Base-by-base conservation (phyloP, 2,113 vertebrate genomes). In the Phyllopteryx taeniolatus region DNA sequence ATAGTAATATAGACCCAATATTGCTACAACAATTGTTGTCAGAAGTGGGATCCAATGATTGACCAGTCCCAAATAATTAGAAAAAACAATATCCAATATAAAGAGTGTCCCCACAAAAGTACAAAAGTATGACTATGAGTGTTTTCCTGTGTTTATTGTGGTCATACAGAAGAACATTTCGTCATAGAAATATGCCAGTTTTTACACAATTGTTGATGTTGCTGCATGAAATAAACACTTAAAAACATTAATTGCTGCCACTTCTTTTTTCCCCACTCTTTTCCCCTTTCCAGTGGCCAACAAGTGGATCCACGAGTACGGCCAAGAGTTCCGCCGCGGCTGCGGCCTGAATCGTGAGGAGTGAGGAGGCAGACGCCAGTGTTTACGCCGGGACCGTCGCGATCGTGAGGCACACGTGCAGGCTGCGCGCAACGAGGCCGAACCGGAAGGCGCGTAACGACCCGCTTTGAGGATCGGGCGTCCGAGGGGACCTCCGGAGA, bases 271-370 rank as follows among this genome's bases (percentile, higher is more conserved):
- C 8, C 46, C 57, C 57, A 33, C 17, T 19, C 14, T 49, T 69
- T 17, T 82, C 20, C 83, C 19, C 79, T 4, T 88, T 90, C 15
- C 90, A 99, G 96, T 97, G 91, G 96, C 96, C 0, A 98, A 98
- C 84, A 98, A 98, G 60, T 98, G 96, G 97, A 94, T 98, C 80
- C 96, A 98, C 0, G 96, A 97, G 66, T 81, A 95, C 0, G 97
- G 96, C 27, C 97, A 99, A 88, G 96, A 98, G 78, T 98, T 98
- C 73, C 93, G 89, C 31, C 89, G 92, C 54, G 94, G 89, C 19
- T 98, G 96, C 80, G 81, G 93, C 63, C 49, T 88, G 3, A 74
- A 92, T 64, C 93, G 93, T 0, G 82, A 82, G 3, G 95, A 96
- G 77, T 98, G 92, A 94, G 71, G 65, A 35, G 75, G 70, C 53